Conservation (phyloP, 2,888 invertebrate species). For the Dryadula phaetusa region DNA sequence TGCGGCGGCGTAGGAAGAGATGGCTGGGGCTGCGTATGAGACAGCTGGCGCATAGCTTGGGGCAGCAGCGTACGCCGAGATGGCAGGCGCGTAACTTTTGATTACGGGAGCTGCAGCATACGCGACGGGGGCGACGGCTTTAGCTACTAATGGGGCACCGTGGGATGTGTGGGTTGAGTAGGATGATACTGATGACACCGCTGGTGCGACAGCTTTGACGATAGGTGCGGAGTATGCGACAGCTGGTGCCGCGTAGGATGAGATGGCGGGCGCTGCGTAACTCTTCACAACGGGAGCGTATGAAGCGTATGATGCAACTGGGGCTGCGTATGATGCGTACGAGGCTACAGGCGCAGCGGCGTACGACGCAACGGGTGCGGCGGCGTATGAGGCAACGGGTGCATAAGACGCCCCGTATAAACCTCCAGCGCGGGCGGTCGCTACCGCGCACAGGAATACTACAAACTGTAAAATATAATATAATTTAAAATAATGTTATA, state of each 20-base stretch:
- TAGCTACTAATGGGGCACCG: conserved; percentile 52
- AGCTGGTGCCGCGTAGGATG: conserved; percentile 54
- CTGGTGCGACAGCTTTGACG: conserved; percentile 53
- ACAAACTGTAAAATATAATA: conserved; percentile 70
- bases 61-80: conserved; percentile 66
- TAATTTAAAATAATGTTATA: conserved; percentile 25
- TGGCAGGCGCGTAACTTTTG: conserved; percentile 69
- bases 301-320: conserved; percentile 51
- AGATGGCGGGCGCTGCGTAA: conserved; percentile 52
- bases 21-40: conserved; percentile 62
- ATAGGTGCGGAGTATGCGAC: conserved; percentile 74
- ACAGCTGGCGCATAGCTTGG: conserved; percentile 51
- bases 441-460: conserved; percentile 84
- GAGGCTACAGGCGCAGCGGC: conserved; percentile 59
- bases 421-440: conserved; percentile 84
- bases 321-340: conserved; percentile 49
- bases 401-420: conserved; percentile 70
- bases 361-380: conserved; percentile 42
- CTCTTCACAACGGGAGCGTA: conserved; percentile 56
- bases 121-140: conserved; percentile 57
- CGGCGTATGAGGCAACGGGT: conserved; percentile 33
- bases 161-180: conserved; percentile 57
- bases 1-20: conserved; percentile 43
- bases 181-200: conserved; percentile 54
- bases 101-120: conserved; percentile 79